Evolutionary conservation across 2,113 vertebrate genomes (phyloP).

Genomic region (Phyllostomus hastatus): DNA sequence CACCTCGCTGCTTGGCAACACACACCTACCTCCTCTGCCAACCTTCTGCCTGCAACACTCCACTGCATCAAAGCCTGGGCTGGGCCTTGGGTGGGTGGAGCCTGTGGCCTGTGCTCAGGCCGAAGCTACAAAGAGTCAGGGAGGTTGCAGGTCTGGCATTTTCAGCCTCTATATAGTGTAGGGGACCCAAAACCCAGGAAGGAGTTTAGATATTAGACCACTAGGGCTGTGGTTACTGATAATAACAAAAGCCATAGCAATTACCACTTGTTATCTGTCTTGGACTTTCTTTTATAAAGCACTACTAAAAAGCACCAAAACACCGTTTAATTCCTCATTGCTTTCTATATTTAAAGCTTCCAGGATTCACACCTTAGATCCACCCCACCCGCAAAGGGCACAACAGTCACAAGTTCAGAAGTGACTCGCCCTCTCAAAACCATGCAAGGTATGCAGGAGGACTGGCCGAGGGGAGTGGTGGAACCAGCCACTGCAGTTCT

Average conservation of each 20-base stretch:
- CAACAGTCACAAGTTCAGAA: neutral
- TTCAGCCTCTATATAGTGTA: neutral
- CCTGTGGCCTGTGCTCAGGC: neutral
- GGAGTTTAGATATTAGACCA: neutral
- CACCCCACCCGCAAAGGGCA: neutral
- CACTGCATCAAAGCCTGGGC: neutral
- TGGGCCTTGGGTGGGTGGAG: neutral
- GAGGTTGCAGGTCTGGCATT: neutral
- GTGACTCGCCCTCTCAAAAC: neutral
- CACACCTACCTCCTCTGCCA: neutral
- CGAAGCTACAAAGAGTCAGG: neutral
- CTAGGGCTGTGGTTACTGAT: neutral
- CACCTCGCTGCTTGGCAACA: neutral
- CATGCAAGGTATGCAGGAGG: neutral
- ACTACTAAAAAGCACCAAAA: neutral
- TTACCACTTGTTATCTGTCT: neutral
- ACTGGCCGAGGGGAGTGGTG: neutral
- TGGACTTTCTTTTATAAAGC: neutral
- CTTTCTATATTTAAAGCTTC: neutral
- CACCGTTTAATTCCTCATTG: neutral
- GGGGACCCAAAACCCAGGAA: neutral
- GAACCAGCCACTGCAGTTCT: neutral
- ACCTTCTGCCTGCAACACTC: neutral
- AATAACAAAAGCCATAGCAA: neutral
- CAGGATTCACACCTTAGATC: neutral